Conservation (phyloP, 2,888 invertebrate species). For the Melanostoma scalare region DNA sequence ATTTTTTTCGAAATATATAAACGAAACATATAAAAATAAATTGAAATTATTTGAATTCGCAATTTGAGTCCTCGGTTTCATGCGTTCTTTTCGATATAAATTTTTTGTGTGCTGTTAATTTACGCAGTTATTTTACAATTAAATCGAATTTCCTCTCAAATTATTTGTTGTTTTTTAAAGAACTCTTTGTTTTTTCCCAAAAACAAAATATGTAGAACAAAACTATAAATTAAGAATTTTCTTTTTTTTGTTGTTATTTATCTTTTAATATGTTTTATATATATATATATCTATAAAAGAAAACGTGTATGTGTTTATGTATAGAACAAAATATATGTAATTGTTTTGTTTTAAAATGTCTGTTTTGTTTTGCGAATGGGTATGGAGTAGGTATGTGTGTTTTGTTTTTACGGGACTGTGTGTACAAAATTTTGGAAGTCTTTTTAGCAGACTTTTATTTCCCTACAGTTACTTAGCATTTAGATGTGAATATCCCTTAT, state of each 20-base stretch:
- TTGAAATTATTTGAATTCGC: background rate
- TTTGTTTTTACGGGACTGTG: conserved; percentile 5
- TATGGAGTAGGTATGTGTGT: conserved; percentile 10
- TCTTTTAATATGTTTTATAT: conserved; percentile 59
- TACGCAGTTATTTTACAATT: conserved; percentile 21
- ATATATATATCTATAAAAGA: conserved; percentile 56
- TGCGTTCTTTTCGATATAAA: conserved; percentile 13
- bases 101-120: conserved; percentile 5
- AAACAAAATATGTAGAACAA: conserved; percentile 24
- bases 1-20: conserved; percentile 28
- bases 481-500: conserved; percentile 69
- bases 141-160: conserved; percentile 3
- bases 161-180: background rate
- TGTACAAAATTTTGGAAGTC: conserved; percentile 66
- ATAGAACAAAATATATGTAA: conserved; percentile 63
- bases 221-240: conserved; percentile 46
- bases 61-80: conserved; percentile 21
- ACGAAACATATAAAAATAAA: conserved; percentile 54
- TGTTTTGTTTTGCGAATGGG: conserved; percentile 16
- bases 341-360: conserved; percentile 38
- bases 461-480: conserved; percentile 67
- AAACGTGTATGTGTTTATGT: conserved; percentile 59
- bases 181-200: conserved; percentile 2
- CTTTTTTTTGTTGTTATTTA: conserved; percentile 44
- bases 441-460: conserved; percentile 57